Evolutionary conservation across 2,888 invertebrate species (phyloP).

Genomic region (Dione juno): DNA sequence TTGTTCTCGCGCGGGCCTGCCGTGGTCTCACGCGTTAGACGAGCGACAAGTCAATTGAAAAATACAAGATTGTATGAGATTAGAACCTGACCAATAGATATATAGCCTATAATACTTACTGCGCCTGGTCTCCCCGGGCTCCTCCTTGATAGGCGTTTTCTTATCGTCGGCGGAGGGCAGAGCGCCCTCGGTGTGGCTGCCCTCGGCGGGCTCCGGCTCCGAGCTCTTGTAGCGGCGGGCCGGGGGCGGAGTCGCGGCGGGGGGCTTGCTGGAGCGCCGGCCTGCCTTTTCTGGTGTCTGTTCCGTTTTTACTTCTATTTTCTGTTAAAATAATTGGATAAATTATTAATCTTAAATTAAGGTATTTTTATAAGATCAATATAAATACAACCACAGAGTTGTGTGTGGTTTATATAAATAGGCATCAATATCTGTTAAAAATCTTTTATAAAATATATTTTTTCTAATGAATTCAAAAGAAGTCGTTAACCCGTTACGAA

Average conservation of each 20-base stretch:
- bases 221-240: constrained; percentile 64
- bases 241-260: constrained; percentile 66
- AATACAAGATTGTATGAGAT: no score
- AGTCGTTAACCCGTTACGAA: no score
- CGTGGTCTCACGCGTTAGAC: no score
- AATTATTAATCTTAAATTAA: no score
- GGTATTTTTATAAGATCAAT: no score
- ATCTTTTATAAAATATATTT: no score
- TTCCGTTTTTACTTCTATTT: constrained; percentile 77
- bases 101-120: constrained; percentile 53
- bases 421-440: no score
- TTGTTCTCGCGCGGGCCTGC: constrained; percentile 78
- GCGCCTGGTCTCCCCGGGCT: constrained; percentile 66
- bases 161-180: constrained; percentile 57
- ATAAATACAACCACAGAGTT: no score
- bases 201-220: constrained; percentile 74
- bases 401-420: no score
- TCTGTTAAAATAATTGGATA: constrained; percentile 56
- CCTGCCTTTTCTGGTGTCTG: constrained; percentile 74
- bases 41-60: no score
- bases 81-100: no score
- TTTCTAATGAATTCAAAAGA: no score
- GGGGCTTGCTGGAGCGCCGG: constrained; percentile 66
- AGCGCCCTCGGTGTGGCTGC: constrained; percentile 69
- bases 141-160: constrained; percentile 62